Percentiles rank a stretch among this genome's conserved stretches.
Conservation (phyloP, 2,797 vertebrate species). For the Chanos chanos region DNA sequence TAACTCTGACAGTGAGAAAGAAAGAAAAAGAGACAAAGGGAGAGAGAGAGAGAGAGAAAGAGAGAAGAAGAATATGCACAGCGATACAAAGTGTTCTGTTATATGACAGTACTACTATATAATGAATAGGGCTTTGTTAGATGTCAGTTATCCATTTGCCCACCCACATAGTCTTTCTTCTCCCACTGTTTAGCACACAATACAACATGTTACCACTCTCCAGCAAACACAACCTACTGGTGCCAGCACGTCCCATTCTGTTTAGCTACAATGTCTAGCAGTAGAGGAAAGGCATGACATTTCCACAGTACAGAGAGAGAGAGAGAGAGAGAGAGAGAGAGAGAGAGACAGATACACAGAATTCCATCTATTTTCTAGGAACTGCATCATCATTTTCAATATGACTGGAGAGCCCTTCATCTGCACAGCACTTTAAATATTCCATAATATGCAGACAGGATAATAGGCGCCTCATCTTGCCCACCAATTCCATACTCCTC, state of each 20-base stretch:
- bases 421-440: too few relatives aligned
- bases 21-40: background rate
- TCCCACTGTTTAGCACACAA: slow-evolving; percentile 15
- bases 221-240: background rate
- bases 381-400: too few relatives aligned
- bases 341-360: too few relatives aligned
- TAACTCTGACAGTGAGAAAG: background rate
- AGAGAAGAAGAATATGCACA: background rate
- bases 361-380: too few relatives aligned
- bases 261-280: background rate
- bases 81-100: too few relatives aligned
- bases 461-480: too few relatives aligned
- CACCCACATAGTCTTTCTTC: slow-evolving; percentile 14
- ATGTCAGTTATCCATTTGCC: background rate
- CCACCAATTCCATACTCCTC: too few relatives aligned
- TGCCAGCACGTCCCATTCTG: too few relatives aligned
- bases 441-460: too few relatives aligned
- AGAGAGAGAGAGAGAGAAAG: background rate
- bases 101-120: too few relatives aligned
- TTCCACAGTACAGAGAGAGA: background rate
- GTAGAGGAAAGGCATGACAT: background rate
- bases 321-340: too few relatives aligned
- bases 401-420: too few relatives aligned
- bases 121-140: slow-evolving; percentile 26
- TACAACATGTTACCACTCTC: background rate